Base-by-base conservation (phyloP, 2,797 vertebrate genomes). In the Lepus townsendii region DNA sequence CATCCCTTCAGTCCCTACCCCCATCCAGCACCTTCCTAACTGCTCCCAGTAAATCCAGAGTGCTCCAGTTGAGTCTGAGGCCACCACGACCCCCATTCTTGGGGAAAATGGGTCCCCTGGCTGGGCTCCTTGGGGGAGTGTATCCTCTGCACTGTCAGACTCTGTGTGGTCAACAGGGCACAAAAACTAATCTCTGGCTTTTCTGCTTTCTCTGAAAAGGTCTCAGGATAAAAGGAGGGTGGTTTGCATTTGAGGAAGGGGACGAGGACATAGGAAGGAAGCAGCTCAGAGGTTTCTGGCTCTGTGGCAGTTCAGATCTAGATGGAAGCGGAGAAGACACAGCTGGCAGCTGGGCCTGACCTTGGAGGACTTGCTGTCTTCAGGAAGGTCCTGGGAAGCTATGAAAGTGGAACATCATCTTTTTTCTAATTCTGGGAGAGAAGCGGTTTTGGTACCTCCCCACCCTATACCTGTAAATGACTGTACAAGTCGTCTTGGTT, bases 131-230 rank as follows among this genome's bases (percentile, higher is more conserved):
- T 73, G 11, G 5, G 38, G 42, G 1, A 4, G 16, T 79, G 86
- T 88, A 27, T 52, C 16, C 6, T 78, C 24, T 57, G 13, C 14
- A 47, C 14, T 63, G 14, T 91, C 47, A 54, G 10, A 12, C 20
- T 80, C 83, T 72, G 63, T 87, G 17, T 69, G 30, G 42, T 87
- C 88, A 90, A 94, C 69, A 90, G 65, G 73, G 11, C 14, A 75
- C 26, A 42, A 22, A 91, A 47, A 57, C 13, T 82, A 91, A 72
- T 65, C 17, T 42, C 22, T 86, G 24, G 11, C 20, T 86, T 86
- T 92, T 26, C 50, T 92, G 22, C 30, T 17, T 63, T 54, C 72
- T 90, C 60, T 76, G 62, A 50, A 47, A 83, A 57, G 24, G 13
- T 72, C 26, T 87, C 2, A 3, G 72, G 66, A 73, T 82, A 63